Evolutionary conservation across 2,113 vertebrate genomes (phyloP).

Genomic region (Callipepla californica): DNA sequence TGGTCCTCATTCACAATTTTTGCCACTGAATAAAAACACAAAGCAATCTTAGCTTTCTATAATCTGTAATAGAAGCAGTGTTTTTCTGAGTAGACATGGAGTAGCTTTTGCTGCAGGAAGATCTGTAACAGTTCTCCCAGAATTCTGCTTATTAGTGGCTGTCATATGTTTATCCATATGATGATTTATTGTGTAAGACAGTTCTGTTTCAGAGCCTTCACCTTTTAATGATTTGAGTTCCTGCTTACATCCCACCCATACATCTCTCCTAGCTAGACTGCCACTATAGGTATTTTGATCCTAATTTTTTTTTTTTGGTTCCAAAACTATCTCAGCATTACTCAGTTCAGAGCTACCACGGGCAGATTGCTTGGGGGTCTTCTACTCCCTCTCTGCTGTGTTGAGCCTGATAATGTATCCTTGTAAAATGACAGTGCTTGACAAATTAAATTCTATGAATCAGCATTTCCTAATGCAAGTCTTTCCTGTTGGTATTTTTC

Average conservation of each 20-base stretch:
- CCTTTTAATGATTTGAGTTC: background rate
- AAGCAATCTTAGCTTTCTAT: background rate
- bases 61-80: background rate
- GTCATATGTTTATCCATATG: background rate
- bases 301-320: background rate
- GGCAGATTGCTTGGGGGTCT: constrained; percentile 1
- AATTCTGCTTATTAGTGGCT: background rate
- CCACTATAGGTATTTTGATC: background rate
- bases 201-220: background rate
- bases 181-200: background rate
- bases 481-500: background rate
- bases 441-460: background rate
- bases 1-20: background rate
- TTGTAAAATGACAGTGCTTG: background rate
- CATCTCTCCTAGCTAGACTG: background rate
- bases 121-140: background rate
- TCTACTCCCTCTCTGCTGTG: background rate
- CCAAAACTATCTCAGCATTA: constrained; percentile 32
- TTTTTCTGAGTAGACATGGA: background rate
- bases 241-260: background rate
- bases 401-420: background rate
- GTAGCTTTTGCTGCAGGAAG: background rate
- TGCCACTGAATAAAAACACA: background rate
- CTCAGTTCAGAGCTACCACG: background rate
- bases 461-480: background rate